Percentiles rank a stretch among this genome's conserved stretches.
Evolutionary conservation across 2,113 vertebrate genomes (phyloP).

Genomic region (Mormyrus iriodes): DNA sequence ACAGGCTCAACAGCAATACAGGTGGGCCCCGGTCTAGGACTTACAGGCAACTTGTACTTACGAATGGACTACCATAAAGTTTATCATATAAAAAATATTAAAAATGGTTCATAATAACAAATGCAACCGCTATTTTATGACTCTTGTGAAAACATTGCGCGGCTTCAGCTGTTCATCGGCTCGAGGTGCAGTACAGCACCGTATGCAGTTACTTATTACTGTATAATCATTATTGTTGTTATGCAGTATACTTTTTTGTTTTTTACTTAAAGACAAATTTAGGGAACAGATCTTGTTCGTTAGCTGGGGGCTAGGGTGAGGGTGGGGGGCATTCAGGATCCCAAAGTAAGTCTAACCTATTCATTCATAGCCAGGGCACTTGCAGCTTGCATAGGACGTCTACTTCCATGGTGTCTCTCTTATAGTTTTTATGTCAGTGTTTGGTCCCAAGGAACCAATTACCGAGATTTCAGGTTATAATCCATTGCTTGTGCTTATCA

Average conservation of each 20-base stretch:
- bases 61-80: neutral
- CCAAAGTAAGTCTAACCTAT: neutral
- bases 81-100: neutral
- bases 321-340: neutral
- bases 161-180: neutral
- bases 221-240: neutral
- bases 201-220: neutral
- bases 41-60: neutral
- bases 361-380: neutral
- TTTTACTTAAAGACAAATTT: neutral
- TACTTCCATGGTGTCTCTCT: neutral
- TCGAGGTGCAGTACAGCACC: neutral
- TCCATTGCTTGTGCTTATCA: conserved; percentile 27
- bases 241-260: neutral
- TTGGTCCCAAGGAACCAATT: neutral
- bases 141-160: neutral
- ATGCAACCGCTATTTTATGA: neutral
- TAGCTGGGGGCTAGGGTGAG: neutral
- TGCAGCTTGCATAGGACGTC: neutral
- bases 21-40: neutral
- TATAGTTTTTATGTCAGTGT: neutral
- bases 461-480: neutral
- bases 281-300: neutral
- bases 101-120: neutral
- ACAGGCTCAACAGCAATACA: neutral